A percentile compares a stretch with the other conserved stretches of the same genome.
Conservation (phyloP, 2,888 invertebrate species). For the Caenorhabditis angaria region DNA sequence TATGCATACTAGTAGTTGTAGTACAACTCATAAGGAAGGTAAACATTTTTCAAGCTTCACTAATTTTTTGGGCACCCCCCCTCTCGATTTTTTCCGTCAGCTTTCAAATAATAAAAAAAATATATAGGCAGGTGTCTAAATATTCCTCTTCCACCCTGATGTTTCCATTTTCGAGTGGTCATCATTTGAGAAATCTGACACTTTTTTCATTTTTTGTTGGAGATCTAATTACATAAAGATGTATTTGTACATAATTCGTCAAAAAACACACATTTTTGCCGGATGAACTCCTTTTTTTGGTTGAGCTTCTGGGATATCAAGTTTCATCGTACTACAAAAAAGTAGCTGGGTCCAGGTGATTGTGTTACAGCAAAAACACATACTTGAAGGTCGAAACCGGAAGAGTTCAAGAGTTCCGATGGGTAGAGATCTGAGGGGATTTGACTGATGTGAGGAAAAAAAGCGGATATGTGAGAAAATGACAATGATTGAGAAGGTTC, state of each 20-base stretch:
- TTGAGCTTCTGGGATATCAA: not conserved
- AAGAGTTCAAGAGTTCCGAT: not conserved
- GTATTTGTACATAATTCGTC: not conserved
- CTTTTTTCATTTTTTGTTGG: not conserved
- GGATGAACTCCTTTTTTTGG: not conserved
- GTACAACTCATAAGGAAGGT: not conserved
- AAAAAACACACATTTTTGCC: not conserved
- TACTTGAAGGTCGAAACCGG: not conserved
- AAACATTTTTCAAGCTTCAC: constrained; percentile 10
- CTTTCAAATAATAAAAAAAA: constrained; percentile 12
- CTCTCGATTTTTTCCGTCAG: constrained; percentile 16
- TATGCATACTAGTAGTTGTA: constrained; percentile 1
- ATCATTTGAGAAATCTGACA: constrained; percentile 28
- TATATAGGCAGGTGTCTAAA: constrained; percentile 38
- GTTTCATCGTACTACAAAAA: not conserved
- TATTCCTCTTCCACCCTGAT: too few relatives aligned
- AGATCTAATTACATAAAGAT: not conserved
- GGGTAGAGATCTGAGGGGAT: not conserved
- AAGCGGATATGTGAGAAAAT: too few relatives aligned
- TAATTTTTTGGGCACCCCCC: constrained; percentile 21
- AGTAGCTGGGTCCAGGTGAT: not conserved
- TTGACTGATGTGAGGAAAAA: not conserved
- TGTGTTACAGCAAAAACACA: not conserved
- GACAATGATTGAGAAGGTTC: too few relatives aligned
- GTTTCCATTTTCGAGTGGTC: constrained; percentile 29